Percentiles rank a stretch among this genome's conserved stretches.
Evolutionary conservation across 2,797 vertebrate genomes (phyloP).

Genomic region (Nothura maculosa): DNA sequence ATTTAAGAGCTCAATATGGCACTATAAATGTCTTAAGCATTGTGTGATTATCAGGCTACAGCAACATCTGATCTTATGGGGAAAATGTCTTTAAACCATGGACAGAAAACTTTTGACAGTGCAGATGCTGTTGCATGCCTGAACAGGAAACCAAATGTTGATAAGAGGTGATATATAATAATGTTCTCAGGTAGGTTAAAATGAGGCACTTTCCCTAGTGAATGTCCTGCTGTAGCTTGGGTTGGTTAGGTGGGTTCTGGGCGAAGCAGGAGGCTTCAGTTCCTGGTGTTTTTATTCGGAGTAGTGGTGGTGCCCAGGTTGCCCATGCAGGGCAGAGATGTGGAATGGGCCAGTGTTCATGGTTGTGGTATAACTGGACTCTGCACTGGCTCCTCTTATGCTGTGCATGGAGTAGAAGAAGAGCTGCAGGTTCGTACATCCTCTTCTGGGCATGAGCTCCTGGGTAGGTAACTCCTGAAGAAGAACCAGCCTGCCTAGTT

Average conservation of each 20-base stretch:
- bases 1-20: not conserved
- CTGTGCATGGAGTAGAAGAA: not conserved
- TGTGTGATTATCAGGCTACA: not conserved
- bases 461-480: too few relatives aligned
- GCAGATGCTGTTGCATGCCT: not conserved
- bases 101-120: not conserved
- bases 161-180: not conserved
- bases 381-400: not conserved
- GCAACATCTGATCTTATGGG: not conserved
- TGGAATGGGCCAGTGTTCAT: not conserved
- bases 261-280: not conserved
- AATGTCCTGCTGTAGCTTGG: not conserved
- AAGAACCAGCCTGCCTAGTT: too few relatives aligned
- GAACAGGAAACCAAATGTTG: not conserved
- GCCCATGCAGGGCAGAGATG: not conserved
- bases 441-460: too few relatives aligned
- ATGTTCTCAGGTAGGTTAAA: not conserved
- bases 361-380: not conserved
- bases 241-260: not conserved
- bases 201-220: not conserved
- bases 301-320: not conserved
- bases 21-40: not conserved
- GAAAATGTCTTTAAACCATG: not conserved
- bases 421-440: too few relatives aligned
- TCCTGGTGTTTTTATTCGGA: not conserved